Evolutionary conservation across 2,888 invertebrate genomes (phyloP), one percentile per base, ranked within the genome.

Genomic region (Oscheius sp.): DNA sequence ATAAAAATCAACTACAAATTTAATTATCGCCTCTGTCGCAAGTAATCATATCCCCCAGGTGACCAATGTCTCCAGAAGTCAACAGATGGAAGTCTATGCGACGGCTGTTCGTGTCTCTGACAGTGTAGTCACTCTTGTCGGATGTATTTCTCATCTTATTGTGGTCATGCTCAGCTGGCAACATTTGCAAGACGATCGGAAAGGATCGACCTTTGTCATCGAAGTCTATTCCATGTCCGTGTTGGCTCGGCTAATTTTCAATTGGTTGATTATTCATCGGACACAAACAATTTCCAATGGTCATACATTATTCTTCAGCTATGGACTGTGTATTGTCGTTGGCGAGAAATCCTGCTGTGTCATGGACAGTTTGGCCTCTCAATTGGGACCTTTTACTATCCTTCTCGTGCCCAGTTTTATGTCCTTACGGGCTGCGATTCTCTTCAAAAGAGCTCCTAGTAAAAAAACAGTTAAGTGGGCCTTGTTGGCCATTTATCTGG

Each of bases 11-110:
- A 3, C 35, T 9, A 9, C 5, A 3, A 35, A 35, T 35, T 3
- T 3, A 35, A 9, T 35, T 35, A 35, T 35, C 35, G 35, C 35
- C 35, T 35, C 35, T 35, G 5, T 35, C 35, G 35, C 3, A 35
- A 9, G 9, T 35, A 35, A 35, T 35, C 35, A 35, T 9, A 35
- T 35, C 5, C 35, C 49, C 6, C 7, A 43, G 45, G 5, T 35
- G 35, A 35, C 35, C 35, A 35, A 35, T 35, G 35, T 35, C 35
- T 35, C 35, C 9, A 6, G 35, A 35, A 35, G 9, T 9, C 35
- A 35, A 35, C 35, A 35, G n/a, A 49, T 49, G 49, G 49, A 49
- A 49, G 49, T 49, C 18, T 49, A 49, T 49, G 16, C 49, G n/a
- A 49, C 49, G 18, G 49, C 49, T 49, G 16, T 49, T n/a, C 49